Conservation (phyloP, 2,888 invertebrate species). For the Villa cingulata region DNA sequence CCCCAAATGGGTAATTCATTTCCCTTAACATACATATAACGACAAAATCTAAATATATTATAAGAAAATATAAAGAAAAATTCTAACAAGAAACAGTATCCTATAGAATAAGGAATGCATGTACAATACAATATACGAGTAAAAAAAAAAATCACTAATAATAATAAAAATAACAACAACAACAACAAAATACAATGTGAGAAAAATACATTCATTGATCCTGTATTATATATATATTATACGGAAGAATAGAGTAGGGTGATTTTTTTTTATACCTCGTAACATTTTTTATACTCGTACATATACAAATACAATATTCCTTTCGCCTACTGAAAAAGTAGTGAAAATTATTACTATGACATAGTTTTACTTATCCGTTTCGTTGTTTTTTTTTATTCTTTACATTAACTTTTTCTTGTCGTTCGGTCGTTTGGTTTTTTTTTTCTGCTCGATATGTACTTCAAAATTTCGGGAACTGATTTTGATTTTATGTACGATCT, state of each 20-base stretch:
- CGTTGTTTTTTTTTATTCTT: too few relatives aligned
- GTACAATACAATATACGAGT: constrained; percentile 14
- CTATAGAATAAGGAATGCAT: too few relatives aligned
- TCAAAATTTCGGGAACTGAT: not conserved
- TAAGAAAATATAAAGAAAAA: too few relatives aligned
- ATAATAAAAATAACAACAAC: not conserved
- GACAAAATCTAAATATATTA: not conserved
- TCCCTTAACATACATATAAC: constrained; percentile 24
- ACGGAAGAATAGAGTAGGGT: not conserved
- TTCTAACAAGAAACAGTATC: too few relatives aligned
- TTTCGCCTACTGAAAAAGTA: too few relatives aligned
- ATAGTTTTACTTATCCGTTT: not conserved
- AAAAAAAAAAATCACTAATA: constrained; percentile 18
- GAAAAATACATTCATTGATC: not conserved
- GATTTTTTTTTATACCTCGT: not conserved
- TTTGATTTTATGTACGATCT: not conserved
- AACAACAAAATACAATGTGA: not conserved
- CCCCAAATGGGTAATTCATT: constrained; percentile 38
- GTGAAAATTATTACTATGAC: not conserved
- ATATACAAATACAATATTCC: too few relatives aligned
- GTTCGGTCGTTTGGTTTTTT: too few relatives aligned
- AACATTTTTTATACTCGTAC: not conserved
- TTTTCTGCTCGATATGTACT: too few relatives aligned
- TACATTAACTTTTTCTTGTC: too few relatives aligned
- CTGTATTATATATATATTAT: too few relatives aligned